These are phyloP conservation scores for Zaprionus camerounensis DNA, from an alignment of 1,140 invertebrate species.

Conservation along the genomic window DNA sequence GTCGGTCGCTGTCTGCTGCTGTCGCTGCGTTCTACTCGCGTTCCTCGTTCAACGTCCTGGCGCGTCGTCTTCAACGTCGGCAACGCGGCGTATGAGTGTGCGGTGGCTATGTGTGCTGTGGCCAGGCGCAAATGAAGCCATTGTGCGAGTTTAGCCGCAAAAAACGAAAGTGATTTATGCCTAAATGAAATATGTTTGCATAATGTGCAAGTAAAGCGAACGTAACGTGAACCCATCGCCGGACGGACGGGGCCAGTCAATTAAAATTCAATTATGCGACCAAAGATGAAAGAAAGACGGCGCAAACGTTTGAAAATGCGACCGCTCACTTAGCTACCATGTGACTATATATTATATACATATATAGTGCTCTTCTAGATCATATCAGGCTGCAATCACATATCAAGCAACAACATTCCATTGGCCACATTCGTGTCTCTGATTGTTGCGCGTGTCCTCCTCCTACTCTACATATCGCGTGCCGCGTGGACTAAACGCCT, in stretches of 20 bases:
- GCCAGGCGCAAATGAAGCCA: conserved; percentile 68
- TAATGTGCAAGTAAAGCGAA: conserved; percentile 50
- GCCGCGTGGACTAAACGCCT: conserved; percentile 30
- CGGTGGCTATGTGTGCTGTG: conserved; percentile 14
- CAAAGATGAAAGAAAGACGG: conserved; percentile 74
- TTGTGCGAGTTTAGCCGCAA: conserved; percentile 68
- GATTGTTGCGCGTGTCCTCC: conserved; percentile 47
- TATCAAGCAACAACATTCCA: conserved; percentile 28
- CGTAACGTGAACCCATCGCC: conserved; percentile 1
- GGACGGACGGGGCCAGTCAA: conserved; percentile 52
- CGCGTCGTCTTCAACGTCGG: conserved; percentile 39
- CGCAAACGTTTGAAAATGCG: conserved; percentile 76
- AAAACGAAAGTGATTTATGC: conserved; percentile 78
- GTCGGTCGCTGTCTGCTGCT: conserved; percentile 25
- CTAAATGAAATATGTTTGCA: conserved; percentile 69
- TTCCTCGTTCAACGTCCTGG: conserved; percentile 15
- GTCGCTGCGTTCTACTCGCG: background rate
- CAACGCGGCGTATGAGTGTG: conserved; percentile 35
- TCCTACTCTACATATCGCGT: conserved; percentile 47
- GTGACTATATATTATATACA: background rate
- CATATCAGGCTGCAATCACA: conserved; percentile 42
- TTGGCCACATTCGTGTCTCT: conserved; percentile 36
- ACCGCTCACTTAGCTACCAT: conserved; percentile 47
- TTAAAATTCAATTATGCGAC: conserved; percentile 79
- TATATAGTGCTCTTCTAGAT: conserved; percentile 14